Conservation (phyloP, 2,797 vertebrate species). For the Cuculus canorus region DNA sequence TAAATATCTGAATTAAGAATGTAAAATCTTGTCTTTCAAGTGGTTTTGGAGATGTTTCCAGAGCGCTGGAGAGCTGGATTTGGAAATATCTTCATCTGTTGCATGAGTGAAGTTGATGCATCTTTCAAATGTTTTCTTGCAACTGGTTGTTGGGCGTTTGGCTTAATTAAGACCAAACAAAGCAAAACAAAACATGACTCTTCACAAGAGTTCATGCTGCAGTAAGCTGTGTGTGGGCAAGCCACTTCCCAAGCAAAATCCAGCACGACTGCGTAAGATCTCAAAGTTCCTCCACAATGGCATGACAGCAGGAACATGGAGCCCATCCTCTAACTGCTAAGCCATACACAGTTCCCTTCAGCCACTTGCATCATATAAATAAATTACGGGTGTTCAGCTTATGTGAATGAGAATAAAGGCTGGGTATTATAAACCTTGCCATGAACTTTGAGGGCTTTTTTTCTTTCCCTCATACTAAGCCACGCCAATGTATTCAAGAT, state of each 20-base stretch:
- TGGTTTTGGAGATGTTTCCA: neutral
- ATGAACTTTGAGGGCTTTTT: neutral
- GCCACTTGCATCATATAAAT: neutral
- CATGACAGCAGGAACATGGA: neutral
- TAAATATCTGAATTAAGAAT: neutral
- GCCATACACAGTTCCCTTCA: neutral
- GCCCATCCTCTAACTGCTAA: neutral
- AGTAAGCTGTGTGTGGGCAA: neutral
- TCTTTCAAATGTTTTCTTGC: neutral
- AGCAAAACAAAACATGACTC: neutral
- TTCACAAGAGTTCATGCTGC: neutral
- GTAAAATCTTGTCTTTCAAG: neutral
- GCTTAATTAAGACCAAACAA: neutral
- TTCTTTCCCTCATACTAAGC: neutral
- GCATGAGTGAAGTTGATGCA: neutral
- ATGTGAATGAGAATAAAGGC: neutral
- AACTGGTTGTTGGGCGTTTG: neutral
- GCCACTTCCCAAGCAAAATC: neutral
- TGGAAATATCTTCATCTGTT: neutral
- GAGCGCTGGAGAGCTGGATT: neutral
- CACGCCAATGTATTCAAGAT: neutral
- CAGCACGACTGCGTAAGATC: neutral
- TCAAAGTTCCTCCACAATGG: neutral
- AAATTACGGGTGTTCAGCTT: neutral
- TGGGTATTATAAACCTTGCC: neutral